Base-by-base conservation (phyloP, 2,113 vertebrate genomes). In the Corydoras maculifer region DNA sequence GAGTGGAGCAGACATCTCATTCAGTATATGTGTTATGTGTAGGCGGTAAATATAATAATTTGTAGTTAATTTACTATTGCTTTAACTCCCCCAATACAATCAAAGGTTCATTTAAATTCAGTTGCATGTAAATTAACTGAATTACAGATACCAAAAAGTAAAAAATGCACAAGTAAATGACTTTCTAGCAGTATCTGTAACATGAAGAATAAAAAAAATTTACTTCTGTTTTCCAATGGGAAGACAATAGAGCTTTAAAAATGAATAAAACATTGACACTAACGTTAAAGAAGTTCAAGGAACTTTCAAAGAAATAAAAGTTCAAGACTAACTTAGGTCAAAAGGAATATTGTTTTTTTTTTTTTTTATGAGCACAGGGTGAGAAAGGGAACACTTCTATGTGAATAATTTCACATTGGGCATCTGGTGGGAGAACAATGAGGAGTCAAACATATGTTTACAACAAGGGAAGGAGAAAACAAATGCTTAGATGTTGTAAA, bases 321-420 rank as follows among this genome's bases (percentile, higher is more conserved):
- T 14, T 68, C n/a, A 31, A 57, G 62, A 35, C 54, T 48, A 55
- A 60, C 11, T 13, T 10, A 31, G 68, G 32, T 80, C 53, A 55
- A 69, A 35, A n/a, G 49, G 61, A 49, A 58, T 68, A 71, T 61
- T 75, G 60, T 69, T 65, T 68, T 43, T 43, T 8, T 43, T 4
- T 43, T 43, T 4, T 25, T 25, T 25, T 25, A 58, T 43, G 57
- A 12, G 50, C 18, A 60, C 35, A 58, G 25, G 9, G 9, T 49
- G 67, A 50, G 62, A 29, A 74, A 53, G 64, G 14, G 68, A 73
- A 64, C 48, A 8, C 59, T 66, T 78, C 62, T 11, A 55, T 60
- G 58, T 74, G 9, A 67, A 65, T 76, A 51, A 76, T 74, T 77
- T 72, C 65, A 77, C 18, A 69, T 59, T 32, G 66, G 67, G 60